Evolutionary conservation across 53 echinoderm and acorn worm genomes (phyloP), one percentile per base, ranked within the genome.

Genomic region (Mesocentrotus franciscanus): DNA sequence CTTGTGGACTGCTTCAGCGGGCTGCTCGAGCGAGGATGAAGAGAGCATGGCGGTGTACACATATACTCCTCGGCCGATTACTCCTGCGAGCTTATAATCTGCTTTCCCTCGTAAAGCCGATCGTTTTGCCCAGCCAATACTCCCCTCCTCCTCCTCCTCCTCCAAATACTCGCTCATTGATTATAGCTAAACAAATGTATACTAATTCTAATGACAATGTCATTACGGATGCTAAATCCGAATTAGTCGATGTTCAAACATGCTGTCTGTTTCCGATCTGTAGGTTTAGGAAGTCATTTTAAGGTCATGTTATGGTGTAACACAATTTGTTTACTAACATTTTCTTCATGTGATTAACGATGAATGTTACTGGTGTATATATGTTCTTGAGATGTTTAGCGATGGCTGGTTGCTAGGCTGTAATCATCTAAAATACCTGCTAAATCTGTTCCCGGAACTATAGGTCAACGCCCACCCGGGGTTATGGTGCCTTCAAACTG

Each of bases 211-310:
- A 93, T 75, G 93, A 93, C 93, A 76, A 93, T 93, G 76, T 75
- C 93, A 93, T 93, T 93, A 93, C 93, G 93, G 76, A 75, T 93
- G 93, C 76, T 93, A 93, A 93, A 93, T 93, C 93, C 93, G 93
- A 93, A 93, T 93, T 93, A 93, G 76, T 93, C 93, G 75, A 93
- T 75, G 93, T 93, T 93, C 93, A 93, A 93, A 93, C 76, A 93
- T 33, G 34, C 32, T 32, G 35, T 17, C 62, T 36, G 30, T 92
- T 70, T 92, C 92, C 92, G 92, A 92, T 92, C 34, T 92, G 92
- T 92, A 9, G 49, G 78, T 93, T 59, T 93, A 78, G 42, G 93
- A 72, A 93, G 93, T 75, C 92, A 68, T 92, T 92, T 93, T 93
- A 35, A 93, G 93, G 93, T 93, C 93, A 93, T 93, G 93, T 93